These are phyloP conservation scores for Agelas oroides DNA, from an alignment of 37 sponge, comb jelly and placozoan genomes.

Conservation along the genomic window DNA sequence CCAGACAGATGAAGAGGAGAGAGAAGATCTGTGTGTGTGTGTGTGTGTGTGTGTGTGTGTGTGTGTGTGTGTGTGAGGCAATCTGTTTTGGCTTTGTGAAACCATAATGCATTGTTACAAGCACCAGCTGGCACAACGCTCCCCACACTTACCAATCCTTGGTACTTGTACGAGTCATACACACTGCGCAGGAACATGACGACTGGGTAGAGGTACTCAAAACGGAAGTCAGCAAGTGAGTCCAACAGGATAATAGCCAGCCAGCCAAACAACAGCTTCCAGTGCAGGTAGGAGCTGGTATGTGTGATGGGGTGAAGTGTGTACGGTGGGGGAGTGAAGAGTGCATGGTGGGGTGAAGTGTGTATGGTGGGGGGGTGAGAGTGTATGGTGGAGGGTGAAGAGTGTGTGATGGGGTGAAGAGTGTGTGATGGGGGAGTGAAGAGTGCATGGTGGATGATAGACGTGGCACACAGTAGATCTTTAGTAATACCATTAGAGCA, in stretches of 20 bases:
- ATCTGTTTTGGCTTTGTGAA: too few species aligned
- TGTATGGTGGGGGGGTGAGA: neutral
- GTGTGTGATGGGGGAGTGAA: neutral
- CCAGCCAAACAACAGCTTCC: conserved; percentile 62
- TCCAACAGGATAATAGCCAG: conserved; percentile 46
- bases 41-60: neutral
- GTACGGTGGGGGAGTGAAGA: neutral
- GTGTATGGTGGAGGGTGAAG: neutral
- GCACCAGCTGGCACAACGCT: neutral
- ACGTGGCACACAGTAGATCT: too few species aligned
- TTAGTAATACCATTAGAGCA: neutral
- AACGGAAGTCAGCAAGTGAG: conserved; percentile 50
- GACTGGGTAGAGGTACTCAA: conserved; percentile 66
- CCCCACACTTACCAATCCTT: conserved; percentile 74
- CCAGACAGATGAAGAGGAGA: conserved; percentile 59
- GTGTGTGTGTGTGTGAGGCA: conserved; percentile 9
- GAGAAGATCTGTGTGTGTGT: conserved; percentile 44
- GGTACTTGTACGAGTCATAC: conserved; percentile 69
- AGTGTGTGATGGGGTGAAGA: neutral
- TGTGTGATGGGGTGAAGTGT: too few species aligned
- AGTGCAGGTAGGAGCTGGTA: conserved; percentile 37
- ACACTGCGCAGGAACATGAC: conserved; percentile 66
- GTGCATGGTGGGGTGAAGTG: too few species aligned
- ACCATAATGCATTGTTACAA: too few species aligned
- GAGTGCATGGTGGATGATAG: neutral